phyloP scores from a whole-genome alignment of 2,797 vertebrate species.

The Protonibea diacanthus region DNA sequence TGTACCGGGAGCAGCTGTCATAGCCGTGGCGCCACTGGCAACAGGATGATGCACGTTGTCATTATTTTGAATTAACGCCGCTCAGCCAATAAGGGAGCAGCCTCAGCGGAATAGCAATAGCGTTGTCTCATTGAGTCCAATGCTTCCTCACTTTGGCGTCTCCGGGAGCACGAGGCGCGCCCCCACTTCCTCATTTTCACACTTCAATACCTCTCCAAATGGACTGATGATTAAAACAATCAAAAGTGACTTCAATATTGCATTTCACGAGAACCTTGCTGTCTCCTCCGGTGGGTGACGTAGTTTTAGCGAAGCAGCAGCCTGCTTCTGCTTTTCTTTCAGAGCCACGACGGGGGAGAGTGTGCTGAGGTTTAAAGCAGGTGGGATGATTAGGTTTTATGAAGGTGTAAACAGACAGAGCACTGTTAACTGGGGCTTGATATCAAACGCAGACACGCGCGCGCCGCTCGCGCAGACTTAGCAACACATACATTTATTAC shows the following conservation, averaged over 20 bases:
- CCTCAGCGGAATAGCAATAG: conserved; percentile 50
- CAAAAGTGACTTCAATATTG: conserved; percentile 39
- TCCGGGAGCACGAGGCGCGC: conserved; percentile 14
- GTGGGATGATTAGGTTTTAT: conserved; percentile 62
- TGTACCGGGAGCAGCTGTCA: conserved; percentile 65
- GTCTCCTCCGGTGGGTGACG: conserved; percentile 29
- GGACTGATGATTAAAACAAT: conserved; percentile 58
- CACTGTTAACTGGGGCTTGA: conserved; percentile 12
- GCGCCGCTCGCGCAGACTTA: conserved; percentile 27
- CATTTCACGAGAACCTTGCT: conserved; percentile 15
- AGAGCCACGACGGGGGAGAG: conserved; percentile 6
- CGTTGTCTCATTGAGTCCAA: conserved; percentile 28
- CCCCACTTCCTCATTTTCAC: conserved; percentile 31
- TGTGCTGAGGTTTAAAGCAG: conserved; percentile 43
- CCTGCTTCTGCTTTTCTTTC: conserved; percentile 9
- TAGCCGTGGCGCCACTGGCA: conserved; percentile 50
- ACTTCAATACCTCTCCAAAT: conserved; percentile 40
- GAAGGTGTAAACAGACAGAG: conserved; percentile 56
- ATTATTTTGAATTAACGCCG: conserved; percentile 63
- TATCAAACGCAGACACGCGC: conserved; percentile 49
- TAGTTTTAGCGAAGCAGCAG: not conserved
- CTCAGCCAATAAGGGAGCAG: conserved; percentile 55
- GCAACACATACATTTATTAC: conserved; percentile 55
- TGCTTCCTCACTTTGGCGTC: conserved; percentile 17
- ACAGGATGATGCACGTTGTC: conserved; percentile 57